These are phyloP conservation scores for Sinotaia quadrata DNA, from an alignment of 2,888 invertebrate genomes.

Conservation along the genomic window DNA sequence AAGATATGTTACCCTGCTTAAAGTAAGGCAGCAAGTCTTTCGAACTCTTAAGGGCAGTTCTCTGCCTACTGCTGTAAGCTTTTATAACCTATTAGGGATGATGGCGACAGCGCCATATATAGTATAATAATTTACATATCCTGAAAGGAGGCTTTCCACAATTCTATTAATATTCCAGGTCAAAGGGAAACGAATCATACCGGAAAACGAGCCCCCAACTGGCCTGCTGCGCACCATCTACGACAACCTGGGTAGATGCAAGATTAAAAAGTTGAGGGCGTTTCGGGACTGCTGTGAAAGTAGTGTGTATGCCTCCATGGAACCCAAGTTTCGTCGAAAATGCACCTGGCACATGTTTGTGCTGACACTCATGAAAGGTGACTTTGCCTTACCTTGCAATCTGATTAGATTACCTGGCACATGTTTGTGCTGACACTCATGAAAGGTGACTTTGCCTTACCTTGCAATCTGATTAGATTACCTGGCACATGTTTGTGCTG, in stretches of 20 bases:
- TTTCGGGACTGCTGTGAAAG: constrained; percentile 65
- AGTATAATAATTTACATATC: no score
- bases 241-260: constrained; percentile 64
- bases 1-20: no score
- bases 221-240: constrained; percentile 61
- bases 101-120: no score
- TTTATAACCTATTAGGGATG: no score
- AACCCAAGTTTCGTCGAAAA: constrained; percentile 47
- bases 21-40: no score
- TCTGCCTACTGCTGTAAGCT: no score
- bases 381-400: neutral
- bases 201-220: constrained; percentile 63
- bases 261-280: constrained; percentile 62
- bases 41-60: no score
- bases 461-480: neutral
- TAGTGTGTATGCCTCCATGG: constrained; percentile 58
- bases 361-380: constrained; percentile 32
- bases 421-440: constrained; percentile 29
- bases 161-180: no score
- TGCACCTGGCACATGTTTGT: constrained; percentile 59
- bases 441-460: neutral
- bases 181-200: constrained; percentile 62
- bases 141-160: no score
- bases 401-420: neutral
- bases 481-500: neutral